Conservation (phyloP, 2,113 vertebrate genomes). For the Spilogale gracilis region DNA sequence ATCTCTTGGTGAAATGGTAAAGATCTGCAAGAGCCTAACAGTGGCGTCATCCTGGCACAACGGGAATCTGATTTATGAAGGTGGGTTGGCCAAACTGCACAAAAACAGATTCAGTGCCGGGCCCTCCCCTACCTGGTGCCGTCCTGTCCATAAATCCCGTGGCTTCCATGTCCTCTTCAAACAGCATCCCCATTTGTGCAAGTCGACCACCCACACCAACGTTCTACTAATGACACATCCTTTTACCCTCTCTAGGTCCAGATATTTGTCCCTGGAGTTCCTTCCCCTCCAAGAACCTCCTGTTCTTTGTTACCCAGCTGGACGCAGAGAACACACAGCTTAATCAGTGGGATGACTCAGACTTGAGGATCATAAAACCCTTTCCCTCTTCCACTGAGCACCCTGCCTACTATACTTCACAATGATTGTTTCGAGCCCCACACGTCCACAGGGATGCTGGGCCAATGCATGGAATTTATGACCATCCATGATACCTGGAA, state of each 20-base stretch:
- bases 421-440: not conserved
- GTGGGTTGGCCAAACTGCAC: not conserved
- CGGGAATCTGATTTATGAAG: not conserved
- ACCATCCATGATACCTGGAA: not conserved
- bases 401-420: not conserved
- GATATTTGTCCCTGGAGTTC: not conserved
- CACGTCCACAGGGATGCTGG: not conserved
- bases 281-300: not conserved
- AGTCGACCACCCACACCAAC: not conserved
- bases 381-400: not conserved
- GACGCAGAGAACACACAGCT: not conserved
- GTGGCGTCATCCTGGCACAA: not conserved
- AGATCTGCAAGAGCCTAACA: conserved; percentile 5
- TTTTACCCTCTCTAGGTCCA: not conserved
- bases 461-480: not conserved
- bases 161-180: not conserved
- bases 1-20: conserved; percentile 54
- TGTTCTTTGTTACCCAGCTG: not conserved
- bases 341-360: not conserved
- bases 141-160: not conserved
- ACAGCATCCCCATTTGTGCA: not conserved
- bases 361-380: not conserved
- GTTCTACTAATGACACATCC: not conserved
- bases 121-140: too few species aligned
- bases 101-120: not conserved